A percentile compares a stretch with the other conserved stretches of the same genome.
These are phyloP conservation scores for Ictalurus punctatus DNA, from an alignment of 2,113 vertebrate genomes.

Conservation along the genomic window DNA sequence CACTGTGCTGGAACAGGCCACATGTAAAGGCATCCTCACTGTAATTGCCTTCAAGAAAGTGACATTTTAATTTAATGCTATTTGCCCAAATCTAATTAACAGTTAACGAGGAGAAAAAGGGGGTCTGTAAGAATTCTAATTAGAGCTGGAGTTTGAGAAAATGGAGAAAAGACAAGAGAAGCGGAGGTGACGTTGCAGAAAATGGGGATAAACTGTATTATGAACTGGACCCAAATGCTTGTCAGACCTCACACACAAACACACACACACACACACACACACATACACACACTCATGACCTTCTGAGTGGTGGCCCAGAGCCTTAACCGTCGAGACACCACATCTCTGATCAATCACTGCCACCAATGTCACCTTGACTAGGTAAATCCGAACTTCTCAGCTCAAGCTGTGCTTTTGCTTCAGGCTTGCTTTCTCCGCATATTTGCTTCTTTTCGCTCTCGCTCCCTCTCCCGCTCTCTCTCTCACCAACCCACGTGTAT, in stretches of 20 bases:
- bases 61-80: conserved; percentile 59
- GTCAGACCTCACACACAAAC: conserved; percentile 6
- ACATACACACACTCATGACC: background rate
- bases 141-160: conserved; percentile 53
- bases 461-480: background rate
- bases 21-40: background rate
- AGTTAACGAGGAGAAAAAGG: conserved; percentile 53
- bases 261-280: background rate
- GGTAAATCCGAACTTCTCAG: background rate
- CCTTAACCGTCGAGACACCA: background rate
- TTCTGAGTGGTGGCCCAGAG: too few species aligned
- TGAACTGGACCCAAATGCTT: conserved; percentile 44
- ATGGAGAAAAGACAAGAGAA: conserved; percentile 24
- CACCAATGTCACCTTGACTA: conserved; percentile 14
- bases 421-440: background rate
- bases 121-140: conserved; percentile 64
- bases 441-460: background rate
- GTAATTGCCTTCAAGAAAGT: conserved; percentile 47
- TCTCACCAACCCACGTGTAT: background rate
- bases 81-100: conserved; percentile 66
- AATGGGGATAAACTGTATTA: conserved; percentile 63
- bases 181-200: conserved; percentile 68
- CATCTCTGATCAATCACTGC: background rate
- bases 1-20: background rate
- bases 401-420: conserved; percentile 4